These are phyloP conservation scores for Archegozetes longisetosus DNA, from an alignment of 1,140 invertebrate genomes.

Conservation along the genomic window DNA sequence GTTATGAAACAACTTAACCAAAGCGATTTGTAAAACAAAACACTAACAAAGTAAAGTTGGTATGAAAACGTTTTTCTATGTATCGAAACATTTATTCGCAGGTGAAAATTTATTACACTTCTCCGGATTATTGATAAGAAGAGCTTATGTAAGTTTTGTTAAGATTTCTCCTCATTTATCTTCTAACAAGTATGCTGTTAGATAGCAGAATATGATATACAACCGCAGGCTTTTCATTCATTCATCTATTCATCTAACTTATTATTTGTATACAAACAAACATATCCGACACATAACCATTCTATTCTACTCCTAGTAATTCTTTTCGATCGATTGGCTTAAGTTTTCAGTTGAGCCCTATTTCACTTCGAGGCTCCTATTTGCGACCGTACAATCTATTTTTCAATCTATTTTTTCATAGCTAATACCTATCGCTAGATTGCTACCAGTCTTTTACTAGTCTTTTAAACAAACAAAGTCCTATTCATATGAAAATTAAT, in stretches of 20 bases:
- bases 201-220: background rate
- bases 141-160: background rate
- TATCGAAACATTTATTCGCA: background rate
- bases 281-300: background rate
- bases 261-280: background rate
- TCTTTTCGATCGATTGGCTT: no score
- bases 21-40: background rate
- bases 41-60: background rate
- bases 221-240: background rate
- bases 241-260: background rate
- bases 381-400: no score
- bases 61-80: background rate
- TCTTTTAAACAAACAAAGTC: no score
- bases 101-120: background rate
- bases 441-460: no score
- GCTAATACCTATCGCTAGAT: no score
- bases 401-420: no score
- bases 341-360: no score
- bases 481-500: no score
- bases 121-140: background rate
- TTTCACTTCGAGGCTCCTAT: no score
- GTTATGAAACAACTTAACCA: background rate
- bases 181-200: background rate
- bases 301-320: no score
- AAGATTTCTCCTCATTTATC: background rate